A percentile compares a stretch with the other conserved stretches of the same genome.
Conservation (phyloP, 2,888 invertebrate genomes). For the Laothoe populi region DNA sequence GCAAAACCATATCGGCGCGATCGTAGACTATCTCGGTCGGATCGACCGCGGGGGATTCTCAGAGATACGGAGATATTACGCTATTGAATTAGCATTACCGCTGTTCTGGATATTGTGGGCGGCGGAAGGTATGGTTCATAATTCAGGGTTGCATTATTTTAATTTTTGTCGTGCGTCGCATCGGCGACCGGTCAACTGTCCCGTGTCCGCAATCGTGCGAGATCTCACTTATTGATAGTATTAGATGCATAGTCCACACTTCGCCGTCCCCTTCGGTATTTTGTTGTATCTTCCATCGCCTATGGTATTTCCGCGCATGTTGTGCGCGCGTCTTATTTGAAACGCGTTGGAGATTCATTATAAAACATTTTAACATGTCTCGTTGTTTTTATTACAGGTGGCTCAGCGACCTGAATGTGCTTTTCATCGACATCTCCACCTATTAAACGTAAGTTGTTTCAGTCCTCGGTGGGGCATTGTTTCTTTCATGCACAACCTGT, state of each 20-base stretch:
- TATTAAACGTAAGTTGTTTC: constrained; percentile 73
- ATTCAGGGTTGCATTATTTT: constrained; percentile 70
- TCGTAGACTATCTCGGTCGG: constrained; percentile 73
- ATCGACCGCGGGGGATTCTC: constrained; percentile 70
- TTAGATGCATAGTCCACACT: constrained; percentile 68
- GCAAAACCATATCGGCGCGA: constrained; percentile 78
- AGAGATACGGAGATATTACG: constrained; percentile 77
- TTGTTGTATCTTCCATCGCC: constrained; percentile 21
- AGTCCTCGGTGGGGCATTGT: constrained; percentile 40
- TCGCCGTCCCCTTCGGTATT: constrained; percentile 48
- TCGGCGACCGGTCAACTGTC: constrained; percentile 43
- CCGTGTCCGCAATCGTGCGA: constrained; percentile 62
- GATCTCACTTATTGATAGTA: constrained; percentile 64
- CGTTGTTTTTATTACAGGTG: constrained; percentile 70
- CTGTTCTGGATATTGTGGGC: constrained; percentile 69
- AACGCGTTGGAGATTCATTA: constrained; percentile 31
- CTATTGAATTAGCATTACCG: constrained; percentile 82
- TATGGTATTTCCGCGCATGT: constrained; percentile 24
- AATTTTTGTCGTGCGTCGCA: constrained; percentile 65
- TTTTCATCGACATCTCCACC: constrained; percentile 68
- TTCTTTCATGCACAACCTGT: constrained; percentile 39
- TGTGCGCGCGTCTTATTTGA: constrained; percentile 3
- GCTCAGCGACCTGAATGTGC: constrained; percentile 74
- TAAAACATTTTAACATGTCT: constrained; percentile 39
- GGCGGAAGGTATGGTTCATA: constrained; percentile 58